phyloP scores from a whole-genome alignment of 2,797 vertebrate genomes.

The Propithecus perrieri region DNA sequence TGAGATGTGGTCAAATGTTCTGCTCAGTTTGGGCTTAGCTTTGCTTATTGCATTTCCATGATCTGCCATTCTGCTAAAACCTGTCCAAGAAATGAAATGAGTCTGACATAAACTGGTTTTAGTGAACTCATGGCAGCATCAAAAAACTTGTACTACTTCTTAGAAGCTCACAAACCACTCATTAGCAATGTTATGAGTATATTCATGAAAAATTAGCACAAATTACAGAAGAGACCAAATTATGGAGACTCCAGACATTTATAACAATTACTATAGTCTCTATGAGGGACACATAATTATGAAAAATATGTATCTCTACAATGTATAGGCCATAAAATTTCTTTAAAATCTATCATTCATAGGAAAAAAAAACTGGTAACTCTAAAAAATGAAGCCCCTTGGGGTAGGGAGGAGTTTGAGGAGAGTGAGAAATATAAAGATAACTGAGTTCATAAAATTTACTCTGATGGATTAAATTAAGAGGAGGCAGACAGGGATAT shows the following conservation, averaged over 20 bases:
- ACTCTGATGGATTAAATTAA: constrained; percentile 4
- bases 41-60: neutral
- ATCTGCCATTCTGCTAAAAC: constrained; percentile 3
- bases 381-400: neutral
- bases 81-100: constrained; percentile 12
- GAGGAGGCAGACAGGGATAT: neutral
- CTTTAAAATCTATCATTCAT: constrained; percentile 36
- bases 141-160: constrained; percentile 15
- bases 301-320: neutral
- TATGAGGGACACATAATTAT: neutral
- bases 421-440: constrained; percentile 1
- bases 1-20: neutral
- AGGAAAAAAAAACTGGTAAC: neutral
- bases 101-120: neutral
- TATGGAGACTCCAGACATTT: neutral
- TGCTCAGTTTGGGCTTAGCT: constrained; percentile 1
- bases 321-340: neutral
- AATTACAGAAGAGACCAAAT: constrained; percentile 25
- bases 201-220: constrained; percentile 47
- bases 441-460: constrained; percentile 34
- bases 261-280: neutral
- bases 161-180: constrained; percentile 17
- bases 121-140: neutral
- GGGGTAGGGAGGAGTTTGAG: neutral
- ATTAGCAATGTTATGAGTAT: constrained; percentile 20